A percentile compares a stretch with the other conserved stretches of the same genome.
Evolutionary conservation across 2,888 invertebrate species (phyloP).

Genomic region (Cyclophora punctaria): DNA sequence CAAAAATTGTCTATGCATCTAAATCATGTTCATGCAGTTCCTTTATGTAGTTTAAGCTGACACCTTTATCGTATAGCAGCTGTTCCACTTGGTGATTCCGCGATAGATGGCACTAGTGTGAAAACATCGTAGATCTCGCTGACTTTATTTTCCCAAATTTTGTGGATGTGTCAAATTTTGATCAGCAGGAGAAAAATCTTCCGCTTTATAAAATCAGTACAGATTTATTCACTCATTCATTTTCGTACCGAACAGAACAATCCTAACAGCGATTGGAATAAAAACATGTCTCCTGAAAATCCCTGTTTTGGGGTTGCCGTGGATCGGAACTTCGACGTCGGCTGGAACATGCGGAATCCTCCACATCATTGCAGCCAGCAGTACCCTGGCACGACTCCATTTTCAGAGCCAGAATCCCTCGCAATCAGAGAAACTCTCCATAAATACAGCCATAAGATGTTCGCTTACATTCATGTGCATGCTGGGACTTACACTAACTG

Average conservation of each 20-base stretch:
- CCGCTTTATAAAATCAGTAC: too few relatives aligned
- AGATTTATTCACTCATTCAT: too few relatives aligned
- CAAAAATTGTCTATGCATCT: too few relatives aligned
- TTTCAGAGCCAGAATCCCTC: slow-evolving; percentile 51
- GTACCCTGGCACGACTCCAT: slow-evolving; percentile 46
- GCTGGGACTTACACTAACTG: slow-evolving; percentile 26
- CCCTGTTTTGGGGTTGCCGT: slow-evolving; percentile 49
- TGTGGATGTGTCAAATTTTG: too few relatives aligned
- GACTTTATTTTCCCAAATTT: too few relatives aligned
- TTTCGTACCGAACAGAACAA: not conserved
- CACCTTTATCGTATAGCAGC: too few relatives aligned
- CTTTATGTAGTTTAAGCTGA: too few relatives aligned
- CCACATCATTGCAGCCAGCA: slow-evolving; percentile 43
- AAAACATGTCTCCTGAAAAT: slow-evolving; percentile 47
- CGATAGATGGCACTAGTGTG: too few relatives aligned
- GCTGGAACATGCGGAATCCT: slow-evolving; percentile 32
- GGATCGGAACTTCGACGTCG: slow-evolving; percentile 59
- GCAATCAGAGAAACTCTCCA: slow-evolving; percentile 48
- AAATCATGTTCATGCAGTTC: too few relatives aligned
- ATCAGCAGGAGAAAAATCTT: too few relatives aligned
- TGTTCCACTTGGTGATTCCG: too few relatives aligned
- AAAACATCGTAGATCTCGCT: too few relatives aligned
- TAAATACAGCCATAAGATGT: slow-evolving; percentile 47
- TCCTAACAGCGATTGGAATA: slow-evolving; percentile 23
- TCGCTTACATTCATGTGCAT: slow-evolving; percentile 53